A percentile compares a stretch with the other conserved stretches of the same genome.
phyloP scores from a whole-genome alignment of 2,113 vertebrate genomes.

The Kryptolebias marmoratus region DNA sequence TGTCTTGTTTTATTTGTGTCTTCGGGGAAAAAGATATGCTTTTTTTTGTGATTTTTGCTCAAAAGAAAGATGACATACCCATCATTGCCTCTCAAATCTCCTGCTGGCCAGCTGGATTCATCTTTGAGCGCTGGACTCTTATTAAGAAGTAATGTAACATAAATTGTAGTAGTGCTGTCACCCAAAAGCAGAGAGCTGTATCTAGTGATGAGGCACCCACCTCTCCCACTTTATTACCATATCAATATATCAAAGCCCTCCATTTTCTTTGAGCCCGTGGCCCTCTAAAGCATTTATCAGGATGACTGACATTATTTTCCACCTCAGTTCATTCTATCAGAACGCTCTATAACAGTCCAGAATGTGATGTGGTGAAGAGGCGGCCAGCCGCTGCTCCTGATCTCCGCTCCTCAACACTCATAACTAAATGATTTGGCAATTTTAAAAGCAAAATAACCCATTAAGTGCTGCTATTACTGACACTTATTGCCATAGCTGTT shows the following conservation, averaged over 20 bases:
- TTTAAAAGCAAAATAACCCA: not conserved
- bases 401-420: not conserved
- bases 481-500: not conserved
- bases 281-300: not conserved
- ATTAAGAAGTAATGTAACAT: constrained; percentile 2
- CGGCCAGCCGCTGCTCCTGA: not conserved
- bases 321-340: constrained; percentile 2
- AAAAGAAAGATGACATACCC: not conserved
- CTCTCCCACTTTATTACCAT: not conserved
- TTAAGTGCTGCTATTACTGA: not conserved
- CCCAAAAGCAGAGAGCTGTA: not conserved
- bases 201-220: not conserved
- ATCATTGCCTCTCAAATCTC: not conserved
- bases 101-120: not conserved
- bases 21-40: too few relatives aligned
- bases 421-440: not conserved
- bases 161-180: not conserved
- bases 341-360: not conserved
- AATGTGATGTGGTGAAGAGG: not conserved
- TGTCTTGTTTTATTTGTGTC: not conserved
- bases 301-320: constrained; percentile 11
- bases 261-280: not conserved
- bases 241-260: constrained; percentile 4
- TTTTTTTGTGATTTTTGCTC: not conserved
- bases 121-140: not conserved